These are phyloP conservation scores for Melopsittacus undulatus DNA, from an alignment of 2,797 vertebrate genomes.

Conservation along the genomic window DNA sequence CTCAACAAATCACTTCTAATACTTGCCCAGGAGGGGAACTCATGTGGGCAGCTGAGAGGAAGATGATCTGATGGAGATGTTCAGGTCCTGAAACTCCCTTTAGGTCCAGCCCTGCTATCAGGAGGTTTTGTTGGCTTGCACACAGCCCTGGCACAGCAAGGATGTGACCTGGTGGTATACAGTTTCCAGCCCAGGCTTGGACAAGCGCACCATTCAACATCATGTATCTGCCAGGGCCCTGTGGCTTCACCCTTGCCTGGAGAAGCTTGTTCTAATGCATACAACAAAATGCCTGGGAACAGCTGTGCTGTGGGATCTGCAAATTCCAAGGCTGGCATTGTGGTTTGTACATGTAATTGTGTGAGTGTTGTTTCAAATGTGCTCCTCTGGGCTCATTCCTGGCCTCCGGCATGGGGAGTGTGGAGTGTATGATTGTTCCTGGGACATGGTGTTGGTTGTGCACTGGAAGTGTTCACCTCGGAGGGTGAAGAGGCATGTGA, in stretches of 20 bases:
- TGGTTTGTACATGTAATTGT: neutral
- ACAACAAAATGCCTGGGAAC: neutral
- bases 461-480: accelerated
- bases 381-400: neutral
- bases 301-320: neutral
- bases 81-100: neutral
- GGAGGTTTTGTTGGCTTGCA: neutral
- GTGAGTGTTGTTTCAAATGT: neutral
- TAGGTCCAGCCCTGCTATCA: neutral
- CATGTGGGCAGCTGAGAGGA: neutral
- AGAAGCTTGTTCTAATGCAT: neutral
- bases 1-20: neutral
- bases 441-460: neutral
- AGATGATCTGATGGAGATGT: neutral
- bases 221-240: neutral
- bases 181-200: neutral
- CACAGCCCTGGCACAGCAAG: neutral
- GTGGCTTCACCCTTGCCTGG: neutral
- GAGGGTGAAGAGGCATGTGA: accelerated
- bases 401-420: accelerated
- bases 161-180: neutral
- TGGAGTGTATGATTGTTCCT: neutral
- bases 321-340: neutral
- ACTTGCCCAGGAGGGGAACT: neutral
- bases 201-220: neutral